Percentiles rank a stretch among this genome's conserved stretches.
These are phyloP conservation scores for Neotoma lepida DNA, from an alignment of 2,113 vertebrate species.

Conservation along the genomic window DNA sequence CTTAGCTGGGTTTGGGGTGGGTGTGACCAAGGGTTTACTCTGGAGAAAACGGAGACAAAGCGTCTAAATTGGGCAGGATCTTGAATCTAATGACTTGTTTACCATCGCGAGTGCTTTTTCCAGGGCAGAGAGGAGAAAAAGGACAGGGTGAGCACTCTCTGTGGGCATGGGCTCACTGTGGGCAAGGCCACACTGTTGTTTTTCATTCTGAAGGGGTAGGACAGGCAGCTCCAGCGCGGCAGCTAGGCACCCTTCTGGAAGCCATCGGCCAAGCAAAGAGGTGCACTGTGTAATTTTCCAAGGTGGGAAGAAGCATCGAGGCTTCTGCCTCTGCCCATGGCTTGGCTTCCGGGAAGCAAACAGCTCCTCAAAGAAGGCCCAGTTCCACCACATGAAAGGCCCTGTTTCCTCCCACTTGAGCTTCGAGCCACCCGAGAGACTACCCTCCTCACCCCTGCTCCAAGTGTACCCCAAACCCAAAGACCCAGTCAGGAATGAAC, in stretches of 20 bases:
- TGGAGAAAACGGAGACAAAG: conserved; percentile 78
- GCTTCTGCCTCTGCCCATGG: conserved; percentile 42
- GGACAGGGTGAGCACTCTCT: not conserved
- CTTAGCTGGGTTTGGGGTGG: conserved; percentile 77
- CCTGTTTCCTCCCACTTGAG: not conserved
- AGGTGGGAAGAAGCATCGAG: conserved; percentile 58
- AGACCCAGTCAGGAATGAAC: not conserved
- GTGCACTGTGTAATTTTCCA: conserved; percentile 74
- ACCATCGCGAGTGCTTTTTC: conserved; percentile 69
- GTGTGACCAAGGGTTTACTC: conserved; percentile 77
- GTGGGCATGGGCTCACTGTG: conserved; percentile 15
- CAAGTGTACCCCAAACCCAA: not conserved
- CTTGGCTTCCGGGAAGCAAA: conserved; percentile 56
- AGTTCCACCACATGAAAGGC: conserved; percentile 45
- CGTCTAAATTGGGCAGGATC: conserved; percentile 79
- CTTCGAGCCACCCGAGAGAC: not conserved
- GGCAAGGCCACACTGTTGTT: conserved; percentile 61
- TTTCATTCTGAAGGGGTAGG: conserved; percentile 57
- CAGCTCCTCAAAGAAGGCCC: not conserved
- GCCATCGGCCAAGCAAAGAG: not conserved
- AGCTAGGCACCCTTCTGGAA: conserved; percentile 53
- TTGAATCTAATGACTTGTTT: conserved; percentile 79
- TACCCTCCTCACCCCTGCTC: not conserved
- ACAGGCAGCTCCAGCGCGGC: not conserved
- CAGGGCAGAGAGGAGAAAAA: conserved; percentile 59